Evolutionary conservation across 2,113 vertebrate species (phyloP), one percentile per base, ranked within the genome.

Genomic region (Lycocorax pyrrhopterus): DNA sequence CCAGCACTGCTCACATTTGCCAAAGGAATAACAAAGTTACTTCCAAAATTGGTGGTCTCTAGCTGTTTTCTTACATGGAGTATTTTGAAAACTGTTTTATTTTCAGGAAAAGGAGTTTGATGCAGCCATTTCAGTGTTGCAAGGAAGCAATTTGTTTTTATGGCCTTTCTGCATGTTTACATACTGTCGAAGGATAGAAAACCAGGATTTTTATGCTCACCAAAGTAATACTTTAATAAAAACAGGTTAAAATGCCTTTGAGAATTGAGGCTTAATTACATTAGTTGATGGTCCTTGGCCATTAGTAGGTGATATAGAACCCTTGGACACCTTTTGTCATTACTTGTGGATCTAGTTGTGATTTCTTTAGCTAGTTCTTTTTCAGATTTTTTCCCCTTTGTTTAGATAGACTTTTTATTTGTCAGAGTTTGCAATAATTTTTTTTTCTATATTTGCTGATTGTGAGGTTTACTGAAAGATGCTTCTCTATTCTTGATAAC

Each of bases 1-100:
- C 11, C 3, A 23, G 12, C 12, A 16, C 4, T 1, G 1, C 12
- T 35, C 0, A 1, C 1, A 0, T 64, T 86, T 59, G 26, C 13
- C 19, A 59, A 46, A 47, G 13, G 8, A 58, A 13, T 51, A 62
- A 15, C 4, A 1, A 26, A 58, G 1, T 58, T 58, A 13, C 6
- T 68, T 43, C 9, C 18, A 19, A 16, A 53, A 19, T 13, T 11
- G 0, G 6, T 6, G 2, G 4, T 52, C 2, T 53, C 4, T 4
- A 0, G 6, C 9, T 32, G 6, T 44, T 55, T 76, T 13, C 3
- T 63, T 41, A 11, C 2, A 5, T 26, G 2, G 1, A 7, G 5
- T 68, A 14, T 39, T 81, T 47, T 43, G 46, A 59, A 43, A 7
- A 3, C 7, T 22, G 4, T 1, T 16, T 37, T 25, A 9, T 60